phyloP scores from a whole-genome alignment of 2,888 invertebrate genomes.

The Lordiphosa fenestrarum region DNA sequence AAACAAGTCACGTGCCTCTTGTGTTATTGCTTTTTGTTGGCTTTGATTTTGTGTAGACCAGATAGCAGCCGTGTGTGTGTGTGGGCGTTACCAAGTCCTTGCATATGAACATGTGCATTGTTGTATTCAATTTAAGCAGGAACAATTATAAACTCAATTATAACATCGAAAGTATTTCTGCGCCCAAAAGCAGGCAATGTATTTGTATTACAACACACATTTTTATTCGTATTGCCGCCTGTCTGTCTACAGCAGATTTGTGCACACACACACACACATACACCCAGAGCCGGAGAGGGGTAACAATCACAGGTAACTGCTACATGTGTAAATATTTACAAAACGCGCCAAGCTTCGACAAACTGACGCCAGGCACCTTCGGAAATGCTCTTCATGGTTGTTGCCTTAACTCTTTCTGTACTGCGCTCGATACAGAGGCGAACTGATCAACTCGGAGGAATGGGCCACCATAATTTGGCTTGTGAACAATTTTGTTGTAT shows the following conservation, averaged over 20 bases:
- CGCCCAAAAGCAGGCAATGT: slow-evolving; percentile 34
- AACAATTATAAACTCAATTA: slow-evolving; percentile 71
- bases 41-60: slow-evolving; percentile 50
- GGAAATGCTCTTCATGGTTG: slow-evolving; percentile 33
- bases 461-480: not conserved
- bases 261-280: slow-evolving; percentile 1
- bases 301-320: slow-evolving; percentile 72
- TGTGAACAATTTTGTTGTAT: not conserved
- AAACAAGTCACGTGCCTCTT: slow-evolving; percentile 76
- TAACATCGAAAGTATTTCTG: slow-evolving; percentile 59
- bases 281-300: slow-evolving; percentile 8
- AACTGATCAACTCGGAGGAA: not conserved
- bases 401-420: slow-evolving; percentile 30
- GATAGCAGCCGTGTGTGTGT: not conserved
- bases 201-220: slow-evolving; percentile 41
- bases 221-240: slow-evolving; percentile 19
- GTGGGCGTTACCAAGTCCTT: not conserved
- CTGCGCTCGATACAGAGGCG: slow-evolving; percentile 11
- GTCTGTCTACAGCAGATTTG: slow-evolving; percentile 1
- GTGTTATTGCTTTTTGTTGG: slow-evolving; percentile 64
- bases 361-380: slow-evolving; percentile 66
- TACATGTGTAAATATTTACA: slow-evolving; percentile 75
- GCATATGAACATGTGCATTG: slow-evolving; percentile 6
- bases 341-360: slow-evolving; percentile 72
- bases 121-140: slow-evolving; percentile 11